A percentile compares a stretch with the other conserved stretches of the same genome.
phyloP scores from a whole-genome alignment of 1,140 invertebrate genomes.

The Berghia stephanieae region DNA sequence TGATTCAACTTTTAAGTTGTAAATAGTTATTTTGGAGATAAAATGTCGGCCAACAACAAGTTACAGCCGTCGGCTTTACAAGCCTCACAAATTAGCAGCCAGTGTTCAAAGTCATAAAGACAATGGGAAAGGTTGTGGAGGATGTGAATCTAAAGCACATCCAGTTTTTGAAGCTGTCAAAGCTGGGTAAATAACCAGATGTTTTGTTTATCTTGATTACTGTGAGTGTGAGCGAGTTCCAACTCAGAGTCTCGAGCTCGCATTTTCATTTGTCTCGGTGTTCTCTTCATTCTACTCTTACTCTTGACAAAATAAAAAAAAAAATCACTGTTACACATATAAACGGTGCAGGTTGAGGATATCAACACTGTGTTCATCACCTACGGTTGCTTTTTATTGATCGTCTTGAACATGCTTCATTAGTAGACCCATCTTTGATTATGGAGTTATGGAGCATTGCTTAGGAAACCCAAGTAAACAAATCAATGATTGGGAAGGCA shows the following conservation, averaged over 20 bases:
- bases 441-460: too few species aligned
- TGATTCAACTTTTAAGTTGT: too few species aligned
- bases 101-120: conserved; percentile 24
- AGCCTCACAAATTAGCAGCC: neutral
- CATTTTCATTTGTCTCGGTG: neutral
- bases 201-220: neutral
- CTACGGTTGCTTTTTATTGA: too few species aligned
- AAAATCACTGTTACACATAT: too few species aligned
- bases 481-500: too few species aligned
- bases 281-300: neutral
- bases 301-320: neutral
- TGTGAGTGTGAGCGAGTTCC: neutral
- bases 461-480: too few species aligned
- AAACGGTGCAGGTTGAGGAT: too few species aligned
- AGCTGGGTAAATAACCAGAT: conserved; percentile 51
- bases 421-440: too few species aligned
- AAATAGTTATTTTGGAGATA: too few species aligned
- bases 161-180: conserved; percentile 61
- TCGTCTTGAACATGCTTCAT: too few species aligned
- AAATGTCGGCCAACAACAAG: neutral
- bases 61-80: neutral
- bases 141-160: conserved; percentile 41
- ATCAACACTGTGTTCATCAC: too few species aligned
- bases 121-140: conserved; percentile 34
- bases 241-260: neutral